These are phyloP conservation scores for Cisticola juncidis DNA, from an alignment of 2,113 vertebrate species.

Conservation along the genomic window DNA sequence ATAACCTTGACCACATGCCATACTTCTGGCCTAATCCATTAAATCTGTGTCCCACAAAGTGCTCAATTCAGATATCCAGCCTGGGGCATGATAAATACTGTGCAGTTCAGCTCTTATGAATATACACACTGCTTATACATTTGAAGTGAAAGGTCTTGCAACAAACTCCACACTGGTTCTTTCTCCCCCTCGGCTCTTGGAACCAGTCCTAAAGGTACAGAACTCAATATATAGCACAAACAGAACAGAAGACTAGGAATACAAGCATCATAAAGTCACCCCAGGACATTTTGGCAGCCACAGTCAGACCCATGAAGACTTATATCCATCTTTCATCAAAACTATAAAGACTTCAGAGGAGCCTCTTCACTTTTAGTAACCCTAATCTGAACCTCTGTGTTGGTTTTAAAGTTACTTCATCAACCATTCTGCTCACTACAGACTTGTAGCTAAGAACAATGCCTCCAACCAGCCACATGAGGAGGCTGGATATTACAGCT, in stretches of 20 bases:
- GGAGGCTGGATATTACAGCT: not conserved
- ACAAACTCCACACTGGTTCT: too few relatives aligned
- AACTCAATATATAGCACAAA: too few relatives aligned
- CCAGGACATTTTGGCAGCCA: not conserved
- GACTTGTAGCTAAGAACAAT: not conserved
- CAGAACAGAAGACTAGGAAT: too few relatives aligned
- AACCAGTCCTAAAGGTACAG: too few relatives aligned
- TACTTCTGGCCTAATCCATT: not conserved
- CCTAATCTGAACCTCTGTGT: not conserved
- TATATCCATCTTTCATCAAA: not conserved
- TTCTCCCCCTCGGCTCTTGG: too few relatives aligned
- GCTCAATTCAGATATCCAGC: not conserved
- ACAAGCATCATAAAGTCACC: too few relatives aligned
- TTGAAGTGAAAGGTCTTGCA: not conserved
- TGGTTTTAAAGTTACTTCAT: not conserved
- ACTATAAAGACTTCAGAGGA: not conserved
- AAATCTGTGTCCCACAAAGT: not conserved
- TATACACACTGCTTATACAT: accelerated
- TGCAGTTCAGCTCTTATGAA: not conserved
- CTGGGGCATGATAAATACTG: not conserved
- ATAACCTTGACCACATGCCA: not conserved
- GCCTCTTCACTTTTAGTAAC: not conserved
- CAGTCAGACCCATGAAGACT: not conserved
- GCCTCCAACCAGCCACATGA: not conserved
- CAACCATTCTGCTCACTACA: not conserved